Evolutionary conservation across 2,888 invertebrate genomes (phyloP).

Genomic region (Odontocolon sp.): DNA sequence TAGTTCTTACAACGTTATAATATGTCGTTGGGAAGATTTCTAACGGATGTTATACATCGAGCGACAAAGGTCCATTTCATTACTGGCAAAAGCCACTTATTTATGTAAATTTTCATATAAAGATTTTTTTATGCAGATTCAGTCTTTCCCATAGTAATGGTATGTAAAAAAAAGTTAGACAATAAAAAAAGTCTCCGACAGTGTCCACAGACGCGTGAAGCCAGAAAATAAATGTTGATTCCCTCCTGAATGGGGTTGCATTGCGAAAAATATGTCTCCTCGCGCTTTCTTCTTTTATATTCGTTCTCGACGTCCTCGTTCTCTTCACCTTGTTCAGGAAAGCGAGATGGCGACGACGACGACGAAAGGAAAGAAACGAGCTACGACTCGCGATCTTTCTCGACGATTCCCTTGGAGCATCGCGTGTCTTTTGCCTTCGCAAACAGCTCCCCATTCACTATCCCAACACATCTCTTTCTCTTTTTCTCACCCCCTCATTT

Average conservation of each 20-base stretch:
- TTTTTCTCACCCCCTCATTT: neutral
- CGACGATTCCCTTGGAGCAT: conserved; percentile 39
- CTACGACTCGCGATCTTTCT: conserved; percentile 39
- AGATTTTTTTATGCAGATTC: neutral
- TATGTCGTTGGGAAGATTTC: neutral
- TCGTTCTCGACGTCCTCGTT: conserved; percentile 10
- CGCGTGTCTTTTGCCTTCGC: conserved; percentile 43
- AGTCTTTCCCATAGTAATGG: neutral
- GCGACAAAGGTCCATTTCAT: neutral
- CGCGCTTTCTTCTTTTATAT: conserved; percentile 20
- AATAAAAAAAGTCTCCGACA: conserved; percentile 14
- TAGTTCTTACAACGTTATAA: neutral
- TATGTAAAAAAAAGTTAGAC: neutral
- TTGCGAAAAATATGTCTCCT: conserved; percentile 38
- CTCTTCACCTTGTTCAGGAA: conserved; percentile 35
- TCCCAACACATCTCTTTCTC: neutral
- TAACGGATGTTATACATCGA: neutral
- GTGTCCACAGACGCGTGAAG: conserved; percentile 36
- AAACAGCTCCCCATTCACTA: conserved; percentile 41
- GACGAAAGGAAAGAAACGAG: conserved; percentile 29
- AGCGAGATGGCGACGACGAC: conserved; percentile 18
- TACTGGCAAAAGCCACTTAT: neutral
- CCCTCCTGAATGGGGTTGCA: conserved; percentile 40
- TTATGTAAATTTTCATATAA: neutral
- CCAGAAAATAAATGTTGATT: conserved; percentile 56